Evolutionary conservation across 2,113 vertebrate genomes (phyloP).

Genomic region (Forbesichthys papilliferus): DNA sequence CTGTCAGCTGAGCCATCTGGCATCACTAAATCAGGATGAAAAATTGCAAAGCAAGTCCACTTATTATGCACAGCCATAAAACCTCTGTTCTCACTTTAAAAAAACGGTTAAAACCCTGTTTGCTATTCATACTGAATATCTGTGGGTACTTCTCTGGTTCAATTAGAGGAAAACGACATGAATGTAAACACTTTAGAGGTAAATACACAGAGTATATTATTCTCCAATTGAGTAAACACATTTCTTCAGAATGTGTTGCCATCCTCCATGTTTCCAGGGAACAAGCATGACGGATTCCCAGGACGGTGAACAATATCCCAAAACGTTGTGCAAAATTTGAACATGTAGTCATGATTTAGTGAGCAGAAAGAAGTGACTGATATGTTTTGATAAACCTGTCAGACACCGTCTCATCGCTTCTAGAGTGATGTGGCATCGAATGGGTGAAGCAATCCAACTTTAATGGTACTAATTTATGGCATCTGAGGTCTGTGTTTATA

Average conservation of each 20-base stretch:
- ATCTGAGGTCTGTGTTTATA: background rate
- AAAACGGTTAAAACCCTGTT: constrained; percentile 6
- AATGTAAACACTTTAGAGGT: too few relatives aligned
- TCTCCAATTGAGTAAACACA: too few relatives aligned
- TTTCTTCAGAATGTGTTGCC: background rate
- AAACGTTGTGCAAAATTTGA: constrained; percentile 21
- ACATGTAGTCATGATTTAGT: constrained; percentile 21
- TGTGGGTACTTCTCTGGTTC: constrained; percentile 26
- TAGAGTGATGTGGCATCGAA: constrained; percentile 7
- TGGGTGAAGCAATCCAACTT: constrained; percentile 20
- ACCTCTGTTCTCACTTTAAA: constrained; percentile 29
- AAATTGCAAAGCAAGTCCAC: constrained; percentile 33
- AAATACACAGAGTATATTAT: too few relatives aligned
- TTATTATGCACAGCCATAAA: constrained; percentile 54
- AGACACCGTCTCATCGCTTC: constrained; percentile 5
- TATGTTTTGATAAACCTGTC: constrained; percentile 51
- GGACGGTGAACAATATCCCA: constrained; percentile 18
- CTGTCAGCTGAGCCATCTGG: constrained; percentile 63
- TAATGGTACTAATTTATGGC: constrained; percentile 36
- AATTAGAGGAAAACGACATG: constrained; percentile 12
- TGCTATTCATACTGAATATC: constrained; percentile 28
- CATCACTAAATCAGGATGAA: constrained; percentile 34
- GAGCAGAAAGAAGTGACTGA: constrained; percentile 28
- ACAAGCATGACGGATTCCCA: constrained; percentile 24
- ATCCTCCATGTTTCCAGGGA: constrained; percentile 6